Base-by-base conservation (phyloP, 2,797 vertebrate species). In the Champsocephalus gunnari region DNA sequence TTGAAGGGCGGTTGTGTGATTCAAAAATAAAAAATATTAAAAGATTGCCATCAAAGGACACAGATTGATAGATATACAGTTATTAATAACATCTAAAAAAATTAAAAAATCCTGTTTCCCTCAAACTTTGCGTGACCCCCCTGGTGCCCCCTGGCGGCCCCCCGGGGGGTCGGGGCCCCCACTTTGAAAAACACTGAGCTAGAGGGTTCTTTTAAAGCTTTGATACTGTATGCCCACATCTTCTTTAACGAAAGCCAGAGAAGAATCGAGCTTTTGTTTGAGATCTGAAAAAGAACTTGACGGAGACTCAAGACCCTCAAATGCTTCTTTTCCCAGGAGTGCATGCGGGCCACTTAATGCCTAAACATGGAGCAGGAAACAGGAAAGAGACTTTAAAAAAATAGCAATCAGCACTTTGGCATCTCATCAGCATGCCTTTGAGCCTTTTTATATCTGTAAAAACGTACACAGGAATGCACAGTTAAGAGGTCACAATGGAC, bases 221-320 rank as follows among this genome's bases (percentile, higher is more conserved):
- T 78, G 28, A 74, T 61, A 24, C 24, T 24, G 24, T 24, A 34
- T 34, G 3, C 66, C 57, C 56, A 70, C 63, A 24, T 12, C 9
- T 34, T 17, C n/a, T 19, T n/a, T 3, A 44, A 12, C 12, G 12
- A 44, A 66, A 45, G 60, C 43, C 32, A 2, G 19, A 32, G 53
- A 64, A 79, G 34, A 83, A 79, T 14, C 11, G 9, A 55, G n/a
- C 50, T 48, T 65, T 58, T 83, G 81, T 83, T 21, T 63, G 38
- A 74, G 21, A 44, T 28, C 14, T 45, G 9, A 67, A 47, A 12
- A 38, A 43, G 9, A 66, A 56, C 17, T 21, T 60, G 51, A 71
- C 67, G 45, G 62, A 16, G 43, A 71, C 50, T 71, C 1, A 5
- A 62, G 75, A 53, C 38, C 38, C n/a, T 24, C 17, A 70, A 53